phyloP scores from a whole-genome alignment of 2,888 invertebrate species.

The Sepiola atlantica region DNA sequence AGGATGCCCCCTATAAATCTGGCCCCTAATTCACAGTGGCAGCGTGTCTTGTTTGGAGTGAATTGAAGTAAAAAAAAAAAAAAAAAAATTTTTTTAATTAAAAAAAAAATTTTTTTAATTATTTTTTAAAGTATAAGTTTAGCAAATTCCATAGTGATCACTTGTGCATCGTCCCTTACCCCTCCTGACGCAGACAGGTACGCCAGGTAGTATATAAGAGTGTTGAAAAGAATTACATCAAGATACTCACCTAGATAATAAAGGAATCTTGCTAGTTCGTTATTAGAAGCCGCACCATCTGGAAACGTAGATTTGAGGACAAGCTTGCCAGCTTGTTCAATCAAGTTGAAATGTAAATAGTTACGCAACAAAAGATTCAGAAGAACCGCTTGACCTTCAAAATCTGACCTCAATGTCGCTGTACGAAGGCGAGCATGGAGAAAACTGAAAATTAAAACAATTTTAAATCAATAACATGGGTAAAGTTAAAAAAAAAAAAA shows the following conservation, averaged over 20 bases:
- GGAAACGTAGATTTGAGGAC: slow-evolving; percentile 97
- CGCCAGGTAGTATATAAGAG: too few relatives aligned
- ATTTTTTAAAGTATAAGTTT: too few relatives aligned
- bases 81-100: too few relatives aligned
- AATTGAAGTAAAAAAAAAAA: too few relatives aligned
- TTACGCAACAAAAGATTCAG: slow-evolving; percentile 96
- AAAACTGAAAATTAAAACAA: slow-evolving; percentile 70
- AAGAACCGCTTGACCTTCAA: slow-evolving; percentile 96
- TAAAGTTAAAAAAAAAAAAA: background rate
- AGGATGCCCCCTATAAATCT: too few relatives aligned
- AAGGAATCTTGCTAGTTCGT: slow-evolving; percentile 97
- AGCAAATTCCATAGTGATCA: too few relatives aligned
- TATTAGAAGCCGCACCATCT: slow-evolving; percentile 96
- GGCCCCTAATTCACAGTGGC: too few relatives aligned
- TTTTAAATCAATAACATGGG: background rate
- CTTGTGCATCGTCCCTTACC: too few relatives aligned
- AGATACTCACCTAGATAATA: slow-evolving; percentile 84
- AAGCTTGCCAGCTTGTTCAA: slow-evolving; percentile 96
- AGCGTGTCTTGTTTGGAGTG: too few relatives aligned
- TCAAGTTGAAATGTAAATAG: slow-evolving; percentile 94
- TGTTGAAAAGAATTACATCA: too few relatives aligned
- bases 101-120: too few relatives aligned
- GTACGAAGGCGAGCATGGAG: slow-evolving; percentile 93
- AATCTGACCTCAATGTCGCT: slow-evolving; percentile 95
- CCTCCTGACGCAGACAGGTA: too few relatives aligned